Evolutionary conservation across 2,113 vertebrate genomes (phyloP).

Genomic region (Onychostruthus taczanowskii): DNA sequence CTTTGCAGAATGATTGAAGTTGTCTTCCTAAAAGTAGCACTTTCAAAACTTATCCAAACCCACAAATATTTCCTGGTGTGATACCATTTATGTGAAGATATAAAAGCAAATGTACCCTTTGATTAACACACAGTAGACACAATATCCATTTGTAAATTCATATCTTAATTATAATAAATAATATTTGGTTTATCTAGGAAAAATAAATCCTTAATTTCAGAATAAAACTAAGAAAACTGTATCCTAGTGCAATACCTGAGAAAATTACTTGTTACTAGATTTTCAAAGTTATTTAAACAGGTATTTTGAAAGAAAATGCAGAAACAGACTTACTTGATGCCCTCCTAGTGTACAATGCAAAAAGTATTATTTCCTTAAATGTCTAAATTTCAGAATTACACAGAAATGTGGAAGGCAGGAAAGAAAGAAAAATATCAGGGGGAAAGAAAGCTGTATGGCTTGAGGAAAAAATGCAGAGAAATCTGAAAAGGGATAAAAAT

Average conservation of each 20-base stretch:
- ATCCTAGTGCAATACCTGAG: neutral
- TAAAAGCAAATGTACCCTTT: neutral
- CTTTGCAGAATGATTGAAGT: neutral
- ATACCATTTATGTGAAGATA: neutral
- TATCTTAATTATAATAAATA: neutral
- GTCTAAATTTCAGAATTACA: neutral
- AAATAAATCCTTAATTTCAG: neutral
- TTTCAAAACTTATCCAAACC: neutral
- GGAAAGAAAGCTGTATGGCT: neutral
- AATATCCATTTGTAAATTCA: neutral
- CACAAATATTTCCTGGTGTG: neutral
- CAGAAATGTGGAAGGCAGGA: neutral
- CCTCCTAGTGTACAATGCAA: neutral
- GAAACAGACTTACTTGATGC: neutral
- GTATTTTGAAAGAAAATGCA: neutral
- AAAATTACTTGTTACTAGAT: neutral
- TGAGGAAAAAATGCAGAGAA: rapidly evolving
- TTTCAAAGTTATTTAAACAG: neutral
- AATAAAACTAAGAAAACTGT: neutral
- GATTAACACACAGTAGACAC: neutral
- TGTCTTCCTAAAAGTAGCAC: neutral
- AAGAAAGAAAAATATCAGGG: neutral
- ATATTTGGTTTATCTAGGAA: neutral
- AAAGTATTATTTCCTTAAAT: neutral
- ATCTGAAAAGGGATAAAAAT: neutral